A percentile compares a stretch with the other conserved stretches of the same genome.
Evolutionary conservation across 2,113 vertebrate species (phyloP).

Genomic region (Telmatochromis brachygnathus): DNA sequence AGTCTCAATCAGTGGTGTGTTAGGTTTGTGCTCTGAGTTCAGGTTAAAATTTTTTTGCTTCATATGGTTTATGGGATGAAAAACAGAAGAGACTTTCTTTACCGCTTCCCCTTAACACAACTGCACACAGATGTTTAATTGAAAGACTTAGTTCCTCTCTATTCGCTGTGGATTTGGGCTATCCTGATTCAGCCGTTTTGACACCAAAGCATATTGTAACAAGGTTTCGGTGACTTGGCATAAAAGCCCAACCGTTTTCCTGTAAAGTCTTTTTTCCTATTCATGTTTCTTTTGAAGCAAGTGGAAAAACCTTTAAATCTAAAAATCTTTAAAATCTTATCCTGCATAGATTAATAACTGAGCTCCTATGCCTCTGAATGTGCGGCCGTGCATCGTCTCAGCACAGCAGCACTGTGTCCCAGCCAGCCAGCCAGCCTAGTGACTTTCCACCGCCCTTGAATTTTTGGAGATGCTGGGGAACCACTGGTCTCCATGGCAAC

Average conservation of each 20-base stretch:
- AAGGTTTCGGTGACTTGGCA: background rate
- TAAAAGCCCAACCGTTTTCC: background rate
- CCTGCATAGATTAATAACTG: background rate
- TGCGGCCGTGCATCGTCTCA: background rate
- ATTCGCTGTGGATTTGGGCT: background rate
- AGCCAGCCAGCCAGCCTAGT: conserved; percentile 6
- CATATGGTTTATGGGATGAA: background rate
- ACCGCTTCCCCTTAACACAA: background rate
- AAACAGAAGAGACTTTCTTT: background rate
- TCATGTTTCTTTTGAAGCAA: background rate
- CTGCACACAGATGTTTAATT: background rate
- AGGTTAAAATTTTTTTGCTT: background rate
- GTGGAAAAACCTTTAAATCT: background rate
- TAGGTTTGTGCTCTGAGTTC: background rate
- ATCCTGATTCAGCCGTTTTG: background rate
- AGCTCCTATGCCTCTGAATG: background rate
- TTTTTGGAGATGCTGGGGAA: conserved; percentile 58
- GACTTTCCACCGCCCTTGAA: conserved; percentile 66
- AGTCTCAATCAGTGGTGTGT: background rate
- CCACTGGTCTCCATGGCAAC: conserved; percentile 67
- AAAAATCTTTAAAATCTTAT: background rate
- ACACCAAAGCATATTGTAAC: background rate
- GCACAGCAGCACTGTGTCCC: background rate
- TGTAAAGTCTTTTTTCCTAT: background rate
- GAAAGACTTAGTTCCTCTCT: background rate